Conservation (phyloP, 35 echinoderm and acorn worm genomes). For the Holothuria glaberrima region DNA sequence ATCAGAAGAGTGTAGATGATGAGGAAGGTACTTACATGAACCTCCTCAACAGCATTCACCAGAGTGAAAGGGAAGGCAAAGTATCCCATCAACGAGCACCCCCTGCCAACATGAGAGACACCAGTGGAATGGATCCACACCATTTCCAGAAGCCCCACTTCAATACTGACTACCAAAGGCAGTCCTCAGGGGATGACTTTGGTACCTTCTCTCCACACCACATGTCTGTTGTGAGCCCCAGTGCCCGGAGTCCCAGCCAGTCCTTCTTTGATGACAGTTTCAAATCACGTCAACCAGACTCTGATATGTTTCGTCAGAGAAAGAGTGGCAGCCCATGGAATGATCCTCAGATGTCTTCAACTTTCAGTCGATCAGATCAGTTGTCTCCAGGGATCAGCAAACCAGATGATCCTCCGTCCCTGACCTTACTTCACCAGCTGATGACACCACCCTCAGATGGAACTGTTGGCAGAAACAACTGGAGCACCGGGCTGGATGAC, state of each 20-base stretch:
- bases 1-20: slow-evolving; percentile 8
- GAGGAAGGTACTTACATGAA: slow-evolving; percentile 14
- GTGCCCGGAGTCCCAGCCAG: slow-evolving; percentile 54
- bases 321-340: slow-evolving; percentile 57
- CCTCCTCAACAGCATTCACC: slow-evolving; percentile 14
- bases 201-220: slow-evolving; percentile 11
- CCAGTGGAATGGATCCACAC: not conserved
- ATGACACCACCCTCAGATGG: slow-evolving; percentile 26
- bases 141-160: slow-evolving; percentile 7
- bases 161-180: slow-evolving; percentile 25
- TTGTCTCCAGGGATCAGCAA: slow-evolving; percentile 28
- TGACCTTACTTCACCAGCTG: slow-evolving; percentile 55
- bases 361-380: slow-evolving; percentile 40
- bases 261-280: slow-evolving; percentile 38
- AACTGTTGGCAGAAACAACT: slow-evolving; percentile 24
- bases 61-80: not conserved
- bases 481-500: slow-evolving; percentile 43
- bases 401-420: not conserved
- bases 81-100: not conserved
- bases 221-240: not conserved
- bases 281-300: not conserved
- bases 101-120: not conserved
- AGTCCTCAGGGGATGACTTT: slow-evolving; percentile 39
- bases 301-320: not conserved
- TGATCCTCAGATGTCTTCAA: slow-evolving; percentile 49